phyloP scores from a whole-genome alignment of 2,797 vertebrate genomes.

The Coregonus ussuriensis region DNA sequence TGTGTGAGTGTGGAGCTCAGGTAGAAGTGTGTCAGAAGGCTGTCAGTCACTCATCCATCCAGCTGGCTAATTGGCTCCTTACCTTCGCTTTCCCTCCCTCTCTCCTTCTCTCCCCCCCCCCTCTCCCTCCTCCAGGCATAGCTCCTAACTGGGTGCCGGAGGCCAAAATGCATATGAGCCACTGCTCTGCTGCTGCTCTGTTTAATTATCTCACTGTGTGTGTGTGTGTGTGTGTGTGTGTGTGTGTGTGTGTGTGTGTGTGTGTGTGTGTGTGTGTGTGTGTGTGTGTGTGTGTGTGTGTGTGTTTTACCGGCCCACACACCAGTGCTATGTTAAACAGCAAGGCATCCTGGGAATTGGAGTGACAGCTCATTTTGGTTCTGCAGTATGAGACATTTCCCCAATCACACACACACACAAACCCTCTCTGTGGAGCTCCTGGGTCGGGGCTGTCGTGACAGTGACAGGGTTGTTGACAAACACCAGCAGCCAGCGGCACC shows the following conservation, averaged over 20 bases:
- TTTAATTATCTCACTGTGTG: slow-evolving; percentile 96
- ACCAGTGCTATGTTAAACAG: slow-evolving; percentile 99
- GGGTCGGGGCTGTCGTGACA: slow-evolving; percentile 80
- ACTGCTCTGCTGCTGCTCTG: slow-evolving; percentile 89
- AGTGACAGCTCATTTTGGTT: slow-evolving; percentile 99
- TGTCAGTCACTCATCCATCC: slow-evolving; percentile 99
- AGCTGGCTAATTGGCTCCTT: slow-evolving; percentile 99
- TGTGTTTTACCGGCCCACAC: slow-evolving; percentile 78
- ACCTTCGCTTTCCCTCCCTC: slow-evolving; percentile 71
- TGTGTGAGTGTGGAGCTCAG: slow-evolving; percentile 67
- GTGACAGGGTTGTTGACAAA: slow-evolving; percentile 99
- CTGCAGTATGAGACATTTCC: slow-evolving; percentile 87
- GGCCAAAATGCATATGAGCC: slow-evolving; percentile 99
- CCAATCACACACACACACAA: slow-evolving; percentile 10
- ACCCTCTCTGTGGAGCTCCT: slow-evolving; percentile 64
- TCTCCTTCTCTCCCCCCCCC: slow-evolving; percentile 26
- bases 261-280: slow-evolving; percentile 38
- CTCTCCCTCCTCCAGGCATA: slow-evolving; percentile 88
- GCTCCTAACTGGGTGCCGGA: slow-evolving; percentile 99
- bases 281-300: background rate
- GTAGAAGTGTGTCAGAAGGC: slow-evolving; percentile 87
- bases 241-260: slow-evolving; percentile 28
- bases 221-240: slow-evolving; percentile 23
- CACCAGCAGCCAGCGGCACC: slow-evolving; percentile 99
- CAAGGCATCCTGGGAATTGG: slow-evolving; percentile 99